Percentiles rank a stretch among this genome's conserved stretches.
These are phyloP conservation scores for Tachyglossus aculeatus DNA, from an alignment of 2,797 vertebrate species.

Conservation along the genomic window DNA sequence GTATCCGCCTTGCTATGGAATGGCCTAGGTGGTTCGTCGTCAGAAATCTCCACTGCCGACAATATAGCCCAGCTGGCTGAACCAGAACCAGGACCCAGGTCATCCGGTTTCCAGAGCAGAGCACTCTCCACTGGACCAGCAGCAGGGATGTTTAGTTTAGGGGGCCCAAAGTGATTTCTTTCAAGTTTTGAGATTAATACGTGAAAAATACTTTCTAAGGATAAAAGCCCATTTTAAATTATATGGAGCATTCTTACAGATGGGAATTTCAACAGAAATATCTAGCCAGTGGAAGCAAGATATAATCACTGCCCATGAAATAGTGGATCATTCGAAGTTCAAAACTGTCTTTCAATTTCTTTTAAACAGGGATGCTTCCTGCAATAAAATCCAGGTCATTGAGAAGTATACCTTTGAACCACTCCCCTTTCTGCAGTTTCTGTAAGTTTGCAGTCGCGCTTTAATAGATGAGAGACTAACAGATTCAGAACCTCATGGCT, in stretches of 20 bases:
- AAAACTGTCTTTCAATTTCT: conserved; percentile 22
- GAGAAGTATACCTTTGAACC: conserved; percentile 64
- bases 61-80: no score
- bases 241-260: not conserved
- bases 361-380: conserved; percentile 69
- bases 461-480: conserved; percentile 4
- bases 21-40: no score
- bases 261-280: not conserved
- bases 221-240: not conserved
- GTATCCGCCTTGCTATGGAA: no score
- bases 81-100: no score
- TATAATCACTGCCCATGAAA: not conserved
- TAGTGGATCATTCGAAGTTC: not conserved
- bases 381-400: conserved; percentile 61
- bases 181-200: no score
- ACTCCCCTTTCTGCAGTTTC: conserved; percentile 58
- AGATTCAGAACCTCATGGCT: no score
- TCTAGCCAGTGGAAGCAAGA: not conserved
- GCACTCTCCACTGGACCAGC: no score
- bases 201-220: not conserved
- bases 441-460: conserved; percentile 59
- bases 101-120: no score
- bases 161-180: no score
- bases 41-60: no score
- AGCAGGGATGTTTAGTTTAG: no score